Evolutionary conservation across 2,113 vertebrate species (phyloP).

Genomic region (Sakesphorus luctuosus): DNA sequence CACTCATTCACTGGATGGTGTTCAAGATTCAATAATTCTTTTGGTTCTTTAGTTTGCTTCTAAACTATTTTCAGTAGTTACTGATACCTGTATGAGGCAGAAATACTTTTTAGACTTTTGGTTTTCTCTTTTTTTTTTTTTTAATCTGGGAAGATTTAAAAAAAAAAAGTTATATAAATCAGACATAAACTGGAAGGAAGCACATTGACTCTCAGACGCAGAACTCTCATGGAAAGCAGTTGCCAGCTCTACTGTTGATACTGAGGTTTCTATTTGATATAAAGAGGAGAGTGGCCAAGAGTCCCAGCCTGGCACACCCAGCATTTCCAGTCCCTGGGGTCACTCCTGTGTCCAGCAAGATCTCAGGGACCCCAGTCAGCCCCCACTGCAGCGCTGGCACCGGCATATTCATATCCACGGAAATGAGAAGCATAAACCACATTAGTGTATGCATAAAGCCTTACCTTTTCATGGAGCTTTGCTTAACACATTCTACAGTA

Average conservation of each 20-base stretch:
- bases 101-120: background rate
- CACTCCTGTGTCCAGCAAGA: background rate
- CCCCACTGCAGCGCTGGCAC: fast-evolving
- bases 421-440: background rate
- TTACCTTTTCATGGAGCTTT: background rate
- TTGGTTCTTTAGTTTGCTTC: background rate
- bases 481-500: background rate
- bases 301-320: background rate
- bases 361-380: background rate
- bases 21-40: background rate
- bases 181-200: background rate
- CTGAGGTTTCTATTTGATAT: background rate
- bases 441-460: background rate
- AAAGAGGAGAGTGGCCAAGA: background rate
- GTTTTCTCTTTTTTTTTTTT: background rate
- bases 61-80: background rate
- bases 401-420: fast-evolving
- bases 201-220: background rate
- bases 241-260: background rate
- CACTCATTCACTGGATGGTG: background rate
- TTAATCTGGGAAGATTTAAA: background rate
- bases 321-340: background rate
- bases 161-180: background rate
- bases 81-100: background rate
- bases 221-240: background rate